Evolutionary conservation across 2,888 invertebrate genomes (phyloP).

Genomic region (Synanthedon vespiformis): DNA sequence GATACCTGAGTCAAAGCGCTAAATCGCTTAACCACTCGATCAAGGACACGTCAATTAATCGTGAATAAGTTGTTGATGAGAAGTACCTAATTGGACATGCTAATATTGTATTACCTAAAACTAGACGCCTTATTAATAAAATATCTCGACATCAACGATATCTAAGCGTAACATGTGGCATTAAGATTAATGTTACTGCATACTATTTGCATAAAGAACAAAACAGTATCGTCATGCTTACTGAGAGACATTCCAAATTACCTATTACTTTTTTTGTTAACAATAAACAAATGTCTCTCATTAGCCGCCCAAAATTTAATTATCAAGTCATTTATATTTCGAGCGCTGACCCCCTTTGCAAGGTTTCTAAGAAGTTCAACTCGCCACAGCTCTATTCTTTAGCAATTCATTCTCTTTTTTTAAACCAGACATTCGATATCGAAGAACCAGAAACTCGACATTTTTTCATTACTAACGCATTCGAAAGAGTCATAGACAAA

Average conservation of each 20-base stretch:
- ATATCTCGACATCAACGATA: not conserved
- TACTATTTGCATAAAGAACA: slow-evolving; percentile 9
- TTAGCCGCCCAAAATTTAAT: slow-evolving; percentile 40
- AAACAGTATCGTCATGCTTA: slow-evolving; percentile 23
- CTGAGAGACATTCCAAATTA: slow-evolving; percentile 18
- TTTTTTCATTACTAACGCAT: slow-evolving; percentile 13
- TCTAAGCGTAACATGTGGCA: not conserved
- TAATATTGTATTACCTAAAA: no score
- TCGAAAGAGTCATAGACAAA: slow-evolving; percentile 56
- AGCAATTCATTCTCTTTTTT: slow-evolving; percentile 11
- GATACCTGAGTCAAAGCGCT: no score
- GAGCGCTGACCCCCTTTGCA: slow-evolving; percentile 17
- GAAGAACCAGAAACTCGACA: slow-evolving; percentile 8
- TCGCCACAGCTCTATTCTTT: slow-evolving; percentile 5
- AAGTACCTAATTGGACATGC: no score
- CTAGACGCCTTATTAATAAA: no score
- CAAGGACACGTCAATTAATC: no score
- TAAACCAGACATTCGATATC: slow-evolving; percentile 9
- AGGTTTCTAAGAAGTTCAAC: slow-evolving; percentile 23
- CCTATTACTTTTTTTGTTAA: slow-evolving; percentile 22
- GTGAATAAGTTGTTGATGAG: no score
- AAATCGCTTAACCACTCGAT: no score
- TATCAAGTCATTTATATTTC: slow-evolving; percentile 32
- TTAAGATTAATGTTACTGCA: not conserved
- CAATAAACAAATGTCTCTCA: slow-evolving; percentile 33